Evolutionary conservation across 2,888 invertebrate species (phyloP).

Genomic region (Philhelius pedissequus): DNA sequence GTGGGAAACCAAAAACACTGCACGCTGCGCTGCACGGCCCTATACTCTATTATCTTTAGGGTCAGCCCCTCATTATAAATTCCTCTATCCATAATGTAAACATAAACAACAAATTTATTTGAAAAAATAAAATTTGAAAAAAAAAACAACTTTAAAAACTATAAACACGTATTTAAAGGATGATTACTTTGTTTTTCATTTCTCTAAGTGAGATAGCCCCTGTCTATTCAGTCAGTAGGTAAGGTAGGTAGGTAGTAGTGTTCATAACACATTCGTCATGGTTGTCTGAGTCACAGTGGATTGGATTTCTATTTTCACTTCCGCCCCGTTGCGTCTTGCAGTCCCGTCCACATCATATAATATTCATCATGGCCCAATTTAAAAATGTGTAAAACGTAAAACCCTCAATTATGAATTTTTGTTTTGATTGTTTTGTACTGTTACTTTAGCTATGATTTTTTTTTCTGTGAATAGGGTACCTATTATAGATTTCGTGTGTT

Average conservation of each 20-base stretch:
- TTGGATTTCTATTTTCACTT: conserved; percentile 55
- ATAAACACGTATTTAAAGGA: conserved; percentile 27
- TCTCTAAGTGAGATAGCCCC: conserved; percentile 12
- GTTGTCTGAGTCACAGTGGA: conserved; percentile 35
- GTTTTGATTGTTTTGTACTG: conserved; percentile 46
- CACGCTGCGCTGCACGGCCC: neutral
- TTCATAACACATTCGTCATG: conserved; percentile 28
- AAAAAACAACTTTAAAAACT: neutral
- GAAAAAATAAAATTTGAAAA: neutral
- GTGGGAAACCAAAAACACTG: neutral
- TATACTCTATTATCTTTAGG: neutral
- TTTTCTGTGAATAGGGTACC: neutral
- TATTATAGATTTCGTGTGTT: conserved; percentile 45
- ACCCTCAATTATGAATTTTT: conserved; percentile 47
- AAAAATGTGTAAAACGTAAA: conserved; percentile 5
- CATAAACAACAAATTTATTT: conserved; percentile 7
- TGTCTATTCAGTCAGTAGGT: conserved; percentile 18
- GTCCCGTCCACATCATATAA: neutral
- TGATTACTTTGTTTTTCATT: conserved; percentile 16
- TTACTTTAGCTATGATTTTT: conserved; percentile 2
- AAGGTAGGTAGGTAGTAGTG: too few species aligned
- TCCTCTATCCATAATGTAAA: too few species aligned
- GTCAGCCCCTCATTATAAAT: conserved; percentile 11
- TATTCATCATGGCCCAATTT: neutral
- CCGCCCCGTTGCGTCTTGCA: too few species aligned